Evolutionary conservation across 2,888 invertebrate species (phyloP).

Genomic region (Tenthredo mesomela): DNA sequence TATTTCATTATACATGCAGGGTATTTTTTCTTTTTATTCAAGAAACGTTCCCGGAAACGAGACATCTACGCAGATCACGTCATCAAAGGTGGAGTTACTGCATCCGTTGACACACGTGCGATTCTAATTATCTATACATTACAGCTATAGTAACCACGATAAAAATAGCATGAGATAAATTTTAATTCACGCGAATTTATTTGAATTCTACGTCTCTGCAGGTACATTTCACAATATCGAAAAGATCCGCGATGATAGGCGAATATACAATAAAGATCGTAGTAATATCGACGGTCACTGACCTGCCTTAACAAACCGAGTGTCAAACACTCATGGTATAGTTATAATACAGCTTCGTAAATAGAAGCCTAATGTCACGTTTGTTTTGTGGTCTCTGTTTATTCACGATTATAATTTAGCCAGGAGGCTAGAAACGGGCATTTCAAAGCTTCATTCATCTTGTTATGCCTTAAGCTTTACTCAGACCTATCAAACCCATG

Average conservation of each 20-base stretch:
- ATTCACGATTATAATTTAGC: not conserved
- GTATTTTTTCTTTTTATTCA: not conserved
- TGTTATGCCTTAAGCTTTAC: not conserved
- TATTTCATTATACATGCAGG: not conserved
- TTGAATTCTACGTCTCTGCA: too few relatives aligned
- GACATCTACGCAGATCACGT: conserved; percentile 1
- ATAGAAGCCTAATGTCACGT: not conserved
- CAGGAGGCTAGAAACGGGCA: not conserved
- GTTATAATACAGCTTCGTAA: not conserved
- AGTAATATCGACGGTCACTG: conserved; percentile 59
- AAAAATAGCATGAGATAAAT: too few relatives aligned
- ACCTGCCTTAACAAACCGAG: conserved; percentile 60
- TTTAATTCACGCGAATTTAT: too few relatives aligned
- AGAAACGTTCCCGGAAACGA: conserved; percentile 15
- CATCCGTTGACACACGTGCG: conserved; percentile 4
- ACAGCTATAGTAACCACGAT: too few relatives aligned
- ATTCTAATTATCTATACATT: not conserved
- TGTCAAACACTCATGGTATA: not conserved
- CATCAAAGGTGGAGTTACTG: conserved; percentile 1
- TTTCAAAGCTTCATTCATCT: not conserved
- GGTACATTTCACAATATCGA: not conserved
- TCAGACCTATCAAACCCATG: not conserved
- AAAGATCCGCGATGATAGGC: not conserved
- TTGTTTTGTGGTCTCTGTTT: not conserved
- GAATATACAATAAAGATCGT: conserved; percentile 42